Conservation (phyloP, 2,888 invertebrate genomes). For the Anorthoa munda region DNA sequence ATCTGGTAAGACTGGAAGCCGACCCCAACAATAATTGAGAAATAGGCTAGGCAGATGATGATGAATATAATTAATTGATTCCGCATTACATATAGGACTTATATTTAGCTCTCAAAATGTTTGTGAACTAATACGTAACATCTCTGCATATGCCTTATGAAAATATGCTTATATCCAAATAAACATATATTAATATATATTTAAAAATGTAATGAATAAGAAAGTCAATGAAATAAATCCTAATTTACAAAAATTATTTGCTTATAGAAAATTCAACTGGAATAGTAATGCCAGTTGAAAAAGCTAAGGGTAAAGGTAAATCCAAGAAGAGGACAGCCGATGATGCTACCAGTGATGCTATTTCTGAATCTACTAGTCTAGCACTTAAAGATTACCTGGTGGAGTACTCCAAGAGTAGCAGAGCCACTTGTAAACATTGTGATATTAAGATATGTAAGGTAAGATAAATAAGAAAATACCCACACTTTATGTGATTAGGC, state of each 20-base stretch:
- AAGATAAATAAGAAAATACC: constrained; percentile 48
- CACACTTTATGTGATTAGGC: not conserved
- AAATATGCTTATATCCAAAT: too few relatives aligned
- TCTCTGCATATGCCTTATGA: not conserved
- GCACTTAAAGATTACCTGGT: constrained; percentile 92
- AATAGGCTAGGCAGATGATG: too few relatives aligned
- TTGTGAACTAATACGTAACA: not conserved
- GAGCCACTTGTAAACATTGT: constrained; percentile 96
- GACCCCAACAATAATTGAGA: too few relatives aligned
- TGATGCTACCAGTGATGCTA: constrained; percentile 75
- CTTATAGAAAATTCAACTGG: constrained; percentile 72
- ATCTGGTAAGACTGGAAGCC: too few relatives aligned
- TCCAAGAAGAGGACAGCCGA: constrained; percentile 79
- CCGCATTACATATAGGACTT: too few relatives aligned
- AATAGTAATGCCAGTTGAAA: constrained; percentile 85
- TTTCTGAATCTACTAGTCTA: constrained; percentile 57
- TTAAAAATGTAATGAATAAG: too few relatives aligned
- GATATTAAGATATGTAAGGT: constrained; percentile 96
- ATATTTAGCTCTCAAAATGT: too few relatives aligned
- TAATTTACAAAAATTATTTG: not conserved
- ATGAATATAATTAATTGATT: not conserved
- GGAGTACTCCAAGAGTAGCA: constrained; percentile 96
- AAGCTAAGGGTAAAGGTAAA: constrained; percentile 89
- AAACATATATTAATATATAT: too few relatives aligned
- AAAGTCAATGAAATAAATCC: not conserved